These are phyloP conservation scores for Etheostoma nigrum DNA, from an alignment of 2,797 vertebrate genomes.

Conservation along the genomic window DNA sequence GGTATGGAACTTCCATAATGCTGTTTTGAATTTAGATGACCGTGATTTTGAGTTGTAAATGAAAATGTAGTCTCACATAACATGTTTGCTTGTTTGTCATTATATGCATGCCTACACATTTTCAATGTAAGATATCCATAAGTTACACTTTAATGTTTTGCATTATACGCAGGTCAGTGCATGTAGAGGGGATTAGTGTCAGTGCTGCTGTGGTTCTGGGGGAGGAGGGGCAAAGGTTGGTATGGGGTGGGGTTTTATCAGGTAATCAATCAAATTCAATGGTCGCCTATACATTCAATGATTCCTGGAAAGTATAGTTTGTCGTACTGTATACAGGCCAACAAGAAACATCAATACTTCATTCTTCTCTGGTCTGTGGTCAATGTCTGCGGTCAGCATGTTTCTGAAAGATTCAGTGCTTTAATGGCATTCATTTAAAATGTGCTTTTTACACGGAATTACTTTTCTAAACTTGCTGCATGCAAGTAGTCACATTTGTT, in stretches of 20 bases:
- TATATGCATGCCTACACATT: not conserved
- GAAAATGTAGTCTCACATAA: not conserved
- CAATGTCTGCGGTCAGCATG: not conserved
- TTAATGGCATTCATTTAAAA: not conserved
- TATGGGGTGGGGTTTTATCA: conserved; percentile 12
- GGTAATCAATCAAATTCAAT: conserved; percentile 34
- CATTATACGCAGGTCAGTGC: conserved; percentile 21
- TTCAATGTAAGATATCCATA: not conserved
- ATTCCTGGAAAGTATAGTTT: conserved; percentile 26
- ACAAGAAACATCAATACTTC: not conserved
- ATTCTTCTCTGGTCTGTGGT: not conserved
- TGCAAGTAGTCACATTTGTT: not conserved
- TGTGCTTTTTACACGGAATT: not conserved
- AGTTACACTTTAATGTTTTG: conserved; percentile 2
- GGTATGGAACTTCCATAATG: too few relatives aligned
- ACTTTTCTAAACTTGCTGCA: not conserved
- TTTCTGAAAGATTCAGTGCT: not conserved
- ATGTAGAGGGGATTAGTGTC: conserved; percentile 14
- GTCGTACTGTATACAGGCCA: conserved; percentile 1
- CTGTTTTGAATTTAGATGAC: not conserved
- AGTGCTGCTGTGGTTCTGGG: conserved; percentile 2
- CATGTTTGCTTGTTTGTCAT: not conserved
- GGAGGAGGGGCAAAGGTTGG: conserved; percentile 19
- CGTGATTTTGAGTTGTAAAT: not conserved
- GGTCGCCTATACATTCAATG: conserved; percentile 2